Evolutionary conservation across 2,888 invertebrate genomes (phyloP).

Genomic region (Steinernema scapterisci): DNA sequence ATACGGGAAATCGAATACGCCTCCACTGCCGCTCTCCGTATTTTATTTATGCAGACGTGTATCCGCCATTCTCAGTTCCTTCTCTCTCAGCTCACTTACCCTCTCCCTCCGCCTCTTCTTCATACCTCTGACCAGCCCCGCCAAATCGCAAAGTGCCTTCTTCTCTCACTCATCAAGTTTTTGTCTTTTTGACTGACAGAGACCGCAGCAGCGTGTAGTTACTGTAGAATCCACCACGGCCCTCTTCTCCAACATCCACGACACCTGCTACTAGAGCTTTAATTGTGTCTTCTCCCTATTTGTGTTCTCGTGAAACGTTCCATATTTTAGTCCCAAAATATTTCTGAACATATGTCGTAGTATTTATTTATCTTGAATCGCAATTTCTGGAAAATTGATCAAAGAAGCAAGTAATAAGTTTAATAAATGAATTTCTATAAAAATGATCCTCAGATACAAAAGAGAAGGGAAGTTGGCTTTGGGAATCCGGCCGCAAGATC

Average conservation of each 20-base stretch:
- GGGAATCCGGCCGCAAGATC: too few relatives aligned
- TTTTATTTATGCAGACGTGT: conserved; percentile 23
- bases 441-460: too few relatives aligned
- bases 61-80: conserved; percentile 10
- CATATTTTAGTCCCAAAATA: conserved; percentile 17
- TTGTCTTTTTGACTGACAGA: not conserved
- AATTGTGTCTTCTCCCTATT: conserved; percentile 7
- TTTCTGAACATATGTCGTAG: conserved; percentile 16
- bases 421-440: not conserved
- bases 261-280: conserved; percentile 32
- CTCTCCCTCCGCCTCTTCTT: not conserved
- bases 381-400: conserved; percentile 3
- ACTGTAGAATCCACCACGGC: not conserved
- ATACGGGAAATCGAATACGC: conserved; percentile 30
- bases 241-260: conserved; percentile 1
- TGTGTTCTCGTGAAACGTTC: not conserved
- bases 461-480: too few relatives aligned
- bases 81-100: conserved; percentile 1
- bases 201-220: not conserved
- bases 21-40: conserved; percentile 22
- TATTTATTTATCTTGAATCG: conserved; percentile 18
- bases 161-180: not conserved
- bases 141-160: not conserved
- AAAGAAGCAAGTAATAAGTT: not conserved
- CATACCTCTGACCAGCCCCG: not conserved